Conservation (phyloP, 2,113 vertebrate species). For the Gila orcuttii region DNA sequence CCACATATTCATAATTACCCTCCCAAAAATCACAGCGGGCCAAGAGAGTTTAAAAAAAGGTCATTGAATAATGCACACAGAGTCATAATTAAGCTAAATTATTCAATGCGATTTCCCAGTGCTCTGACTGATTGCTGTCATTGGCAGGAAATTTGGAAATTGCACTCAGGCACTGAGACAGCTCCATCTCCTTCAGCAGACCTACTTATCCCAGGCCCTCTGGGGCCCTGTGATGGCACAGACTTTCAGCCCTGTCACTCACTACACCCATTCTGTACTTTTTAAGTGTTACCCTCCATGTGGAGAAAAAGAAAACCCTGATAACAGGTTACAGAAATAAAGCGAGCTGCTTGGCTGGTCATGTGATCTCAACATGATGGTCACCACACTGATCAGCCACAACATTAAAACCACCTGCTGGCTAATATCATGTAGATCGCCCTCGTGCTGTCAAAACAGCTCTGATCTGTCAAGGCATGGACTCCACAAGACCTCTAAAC, state of each 20-base stretch:
- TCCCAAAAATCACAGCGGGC: conserved; percentile 35
- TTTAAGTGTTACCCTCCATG: conserved; percentile 2
- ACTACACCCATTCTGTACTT: conserved; percentile 5
- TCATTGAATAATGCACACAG: conserved; percentile 51
- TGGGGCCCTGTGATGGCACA: conserved; percentile 16
- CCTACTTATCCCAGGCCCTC: conserved; percentile 32
- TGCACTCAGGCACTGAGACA: conserved; percentile 6
- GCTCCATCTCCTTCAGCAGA: conserved; percentile 28
- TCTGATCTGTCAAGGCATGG: no score
- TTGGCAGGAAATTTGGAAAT: conserved; percentile 45
- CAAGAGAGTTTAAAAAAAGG: conserved; percentile 46
- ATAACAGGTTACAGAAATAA: neutral
- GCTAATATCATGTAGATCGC: no score
- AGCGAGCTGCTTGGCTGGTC: neutral
- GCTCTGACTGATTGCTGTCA: conserved; percentile 33
- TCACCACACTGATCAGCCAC: no score
- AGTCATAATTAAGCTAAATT: conserved; percentile 55
- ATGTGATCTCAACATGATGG: neutral
- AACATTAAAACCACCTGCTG: no score
- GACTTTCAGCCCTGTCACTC: conserved; percentile 43
- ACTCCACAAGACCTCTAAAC: no score
- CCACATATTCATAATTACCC: conserved; percentile 48
- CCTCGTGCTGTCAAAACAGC: no score
- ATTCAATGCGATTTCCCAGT: conserved; percentile 37
- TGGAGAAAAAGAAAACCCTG: neutral